Evolutionary conservation across 2,113 vertebrate species (phyloP).

Genomic region (Oreochromis spilurus): DNA sequence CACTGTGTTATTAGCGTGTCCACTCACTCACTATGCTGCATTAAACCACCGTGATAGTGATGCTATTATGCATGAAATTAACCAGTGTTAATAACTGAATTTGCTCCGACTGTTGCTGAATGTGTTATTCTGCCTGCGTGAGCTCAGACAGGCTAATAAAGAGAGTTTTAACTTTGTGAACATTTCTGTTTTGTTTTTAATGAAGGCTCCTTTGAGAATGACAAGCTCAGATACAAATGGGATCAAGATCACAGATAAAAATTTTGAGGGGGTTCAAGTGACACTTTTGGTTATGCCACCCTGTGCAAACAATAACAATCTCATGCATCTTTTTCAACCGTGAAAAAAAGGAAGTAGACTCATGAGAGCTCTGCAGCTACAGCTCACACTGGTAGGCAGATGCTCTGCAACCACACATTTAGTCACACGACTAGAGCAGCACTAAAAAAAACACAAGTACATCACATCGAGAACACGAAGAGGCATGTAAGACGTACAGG

Average conservation of each 20-base stretch:
- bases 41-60: neutral
- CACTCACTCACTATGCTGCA: neutral
- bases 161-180: neutral
- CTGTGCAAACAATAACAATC: neutral
- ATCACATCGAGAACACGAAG: neutral
- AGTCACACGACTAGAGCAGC: slow-evolving; percentile 24
- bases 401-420: neutral
- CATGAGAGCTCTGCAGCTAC: neutral
- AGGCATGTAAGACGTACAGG: neutral
- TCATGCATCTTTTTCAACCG: neutral
- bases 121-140: neutral
- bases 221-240: neutral
- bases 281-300: neutral
- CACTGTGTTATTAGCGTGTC: neutral
- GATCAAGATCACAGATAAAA: neutral
- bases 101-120: neutral
- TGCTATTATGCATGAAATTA: neutral
- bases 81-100: neutral
- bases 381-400: neutral
- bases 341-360: slow-evolving; percentile 15
- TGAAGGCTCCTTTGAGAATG: neutral
- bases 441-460: neutral
- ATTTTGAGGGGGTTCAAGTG: neutral
- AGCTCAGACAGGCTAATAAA: neutral
- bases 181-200: neutral